Conservation (phyloP, 2,113 vertebrate species). For the Psittacara wagleri region DNA sequence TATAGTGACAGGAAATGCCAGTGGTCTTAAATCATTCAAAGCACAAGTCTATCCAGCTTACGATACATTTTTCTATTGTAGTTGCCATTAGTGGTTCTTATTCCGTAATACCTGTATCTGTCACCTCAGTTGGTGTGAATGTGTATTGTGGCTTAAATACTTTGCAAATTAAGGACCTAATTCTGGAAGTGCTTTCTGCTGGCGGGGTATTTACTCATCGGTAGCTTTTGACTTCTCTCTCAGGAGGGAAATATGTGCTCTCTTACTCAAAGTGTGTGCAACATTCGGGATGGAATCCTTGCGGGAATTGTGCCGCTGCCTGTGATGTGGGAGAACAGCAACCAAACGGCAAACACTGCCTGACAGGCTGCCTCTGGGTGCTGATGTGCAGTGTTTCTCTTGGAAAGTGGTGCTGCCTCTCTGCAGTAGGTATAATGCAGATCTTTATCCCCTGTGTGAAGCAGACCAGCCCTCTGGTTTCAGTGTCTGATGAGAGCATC, state of each 20-base stretch:
- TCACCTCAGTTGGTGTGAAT: not conserved
- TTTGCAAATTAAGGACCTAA: not conserved
- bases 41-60: not conserved
- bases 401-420: not conserved
- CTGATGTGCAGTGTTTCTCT: rapidly evolving
- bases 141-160: not conserved
- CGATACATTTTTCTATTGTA: not conserved
- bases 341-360: not conserved
- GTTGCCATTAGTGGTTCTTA: not conserved
- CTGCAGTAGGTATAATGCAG: not conserved
- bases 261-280: not conserved
- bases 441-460: not conserved
- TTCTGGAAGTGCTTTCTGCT: not conserved
- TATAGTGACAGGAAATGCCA: not conserved
- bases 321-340: not conserved
- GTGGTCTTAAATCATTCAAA: not conserved
- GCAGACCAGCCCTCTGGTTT: not conserved
- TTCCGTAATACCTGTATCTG: not conserved
- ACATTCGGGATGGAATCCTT: not conserved
- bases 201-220: not conserved
- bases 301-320: not conserved
- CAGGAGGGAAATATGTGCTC: not conserved
- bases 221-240: not conserved
- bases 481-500: not conserved
- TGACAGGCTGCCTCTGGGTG: not conserved